These are phyloP conservation scores for Heliopora coerulea DNA, from an alignment of 92 coral and sea anemone genomes.

Conservation along the genomic window DNA sequence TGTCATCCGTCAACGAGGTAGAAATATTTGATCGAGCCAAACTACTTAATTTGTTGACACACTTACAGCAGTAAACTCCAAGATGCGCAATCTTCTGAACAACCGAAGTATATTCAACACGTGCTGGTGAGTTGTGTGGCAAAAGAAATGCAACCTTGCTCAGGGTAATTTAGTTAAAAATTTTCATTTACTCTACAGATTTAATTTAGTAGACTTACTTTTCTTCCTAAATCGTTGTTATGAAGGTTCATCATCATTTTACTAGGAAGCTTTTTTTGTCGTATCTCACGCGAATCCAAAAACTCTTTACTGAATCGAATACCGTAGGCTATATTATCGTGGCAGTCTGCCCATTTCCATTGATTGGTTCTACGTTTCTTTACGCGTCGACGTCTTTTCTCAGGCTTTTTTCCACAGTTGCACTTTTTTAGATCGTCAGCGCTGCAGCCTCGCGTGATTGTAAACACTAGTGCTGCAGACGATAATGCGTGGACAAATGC, in stretches of 20 bases:
- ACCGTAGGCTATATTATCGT: slow-evolving; percentile 83
- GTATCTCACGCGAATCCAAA: slow-evolving; percentile 58
- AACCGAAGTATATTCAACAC: no score
- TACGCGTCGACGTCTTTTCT: slow-evolving; percentile 18
- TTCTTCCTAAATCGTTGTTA: slow-evolving; percentile 78
- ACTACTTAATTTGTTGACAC: no score
- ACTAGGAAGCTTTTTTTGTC: slow-evolving; percentile 45
- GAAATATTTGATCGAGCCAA: no score
- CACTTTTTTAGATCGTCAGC: slow-evolving; percentile 62
- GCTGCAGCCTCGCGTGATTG: slow-evolving; percentile 94
- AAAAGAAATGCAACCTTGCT: no score
- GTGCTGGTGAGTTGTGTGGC: no score
- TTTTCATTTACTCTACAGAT: no score
- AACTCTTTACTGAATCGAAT: slow-evolving; percentile 66
- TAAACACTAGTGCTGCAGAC: slow-evolving; percentile 79
- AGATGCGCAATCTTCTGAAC: no score
- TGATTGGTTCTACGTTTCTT: slow-evolving; percentile 33
- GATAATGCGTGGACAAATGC: slow-evolving; percentile 76
- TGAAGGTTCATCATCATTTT: slow-evolving; percentile 75
- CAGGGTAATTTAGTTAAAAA: no score
- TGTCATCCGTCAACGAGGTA: no score
- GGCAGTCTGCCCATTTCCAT: slow-evolving; percentile 86
- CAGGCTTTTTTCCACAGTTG: slow-evolving; percentile 76
- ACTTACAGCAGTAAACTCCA: no score
- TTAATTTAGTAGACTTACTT: no score